Conservation (phyloP, 2,797 vertebrate species). For the Botia almorhae region DNA sequence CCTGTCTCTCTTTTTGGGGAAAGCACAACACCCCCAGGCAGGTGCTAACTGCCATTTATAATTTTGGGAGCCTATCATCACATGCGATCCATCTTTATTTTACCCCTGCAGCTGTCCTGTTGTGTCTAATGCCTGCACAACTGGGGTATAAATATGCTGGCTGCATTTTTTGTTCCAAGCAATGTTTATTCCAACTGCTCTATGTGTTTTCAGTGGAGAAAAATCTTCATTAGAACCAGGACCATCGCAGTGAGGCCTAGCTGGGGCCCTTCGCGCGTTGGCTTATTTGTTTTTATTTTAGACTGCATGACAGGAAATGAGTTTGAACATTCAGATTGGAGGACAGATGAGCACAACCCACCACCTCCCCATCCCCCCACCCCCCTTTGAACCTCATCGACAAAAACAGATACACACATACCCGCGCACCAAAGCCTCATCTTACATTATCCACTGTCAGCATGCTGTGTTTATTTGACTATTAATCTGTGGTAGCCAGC, state of each 20-base stretch:
- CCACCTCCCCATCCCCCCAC: too few species aligned
- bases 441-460: slow-evolving; percentile 55
- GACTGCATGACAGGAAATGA: slow-evolving; percentile 67
- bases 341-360: slow-evolving; percentile 64
- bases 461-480: slow-evolving; percentile 59
- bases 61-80: slow-evolving; percentile 76
- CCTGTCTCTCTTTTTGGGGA: slow-evolving; percentile 62
- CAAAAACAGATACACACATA: slow-evolving; percentile 19
- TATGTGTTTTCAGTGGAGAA: slow-evolving; percentile 74
- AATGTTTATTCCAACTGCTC: slow-evolving; percentile 74
- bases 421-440: slow-evolving; percentile 38
- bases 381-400: slow-evolving; percentile 54
- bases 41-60: slow-evolving; percentile 69
- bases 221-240: slow-evolving; percentile 72
- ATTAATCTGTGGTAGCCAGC: slow-evolving; percentile 56
- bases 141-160: slow-evolving; percentile 69
- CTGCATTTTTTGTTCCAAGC: slow-evolving; percentile 55
- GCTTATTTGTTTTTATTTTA: slow-evolving; percentile 70
- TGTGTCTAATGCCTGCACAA: slow-evolving; percentile 71
- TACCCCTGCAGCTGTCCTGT: slow-evolving; percentile 73
- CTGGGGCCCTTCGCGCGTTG: slow-evolving; percentile 62
- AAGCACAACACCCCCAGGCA: slow-evolving; percentile 49
- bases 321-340: slow-evolving; percentile 70
- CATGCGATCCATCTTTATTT: slow-evolving; percentile 79
- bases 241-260: slow-evolving; percentile 60